phyloP scores from a whole-genome alignment of 2,113 vertebrate genomes.

The Balaeniceps rex region DNA sequence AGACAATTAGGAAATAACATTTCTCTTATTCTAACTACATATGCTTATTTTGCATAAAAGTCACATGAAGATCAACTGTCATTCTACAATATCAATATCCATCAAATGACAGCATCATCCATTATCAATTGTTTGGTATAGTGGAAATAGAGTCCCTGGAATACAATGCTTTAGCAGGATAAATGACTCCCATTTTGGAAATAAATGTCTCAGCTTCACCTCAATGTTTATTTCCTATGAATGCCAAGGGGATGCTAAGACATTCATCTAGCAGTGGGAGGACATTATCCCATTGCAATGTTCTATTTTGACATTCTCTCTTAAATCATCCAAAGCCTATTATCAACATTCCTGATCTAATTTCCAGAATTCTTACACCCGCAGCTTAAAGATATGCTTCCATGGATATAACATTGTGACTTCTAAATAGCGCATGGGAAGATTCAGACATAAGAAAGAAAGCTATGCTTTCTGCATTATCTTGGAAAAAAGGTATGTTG shows the following conservation, averaged over 20 bases:
- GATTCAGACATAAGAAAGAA: neutral
- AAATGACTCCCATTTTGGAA: slow-evolving; percentile 17
- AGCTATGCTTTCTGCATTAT: neutral
- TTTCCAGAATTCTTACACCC: neutral
- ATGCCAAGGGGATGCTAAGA: neutral
- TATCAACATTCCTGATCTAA: neutral
- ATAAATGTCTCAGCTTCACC: neutral
- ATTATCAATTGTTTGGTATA: neutral
- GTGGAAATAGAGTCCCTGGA: neutral
- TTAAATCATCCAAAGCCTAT: slow-evolving; percentile 1
- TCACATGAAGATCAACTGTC: neutral
- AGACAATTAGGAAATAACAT: neutral
- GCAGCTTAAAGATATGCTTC: neutral
- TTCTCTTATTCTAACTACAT: neutral
- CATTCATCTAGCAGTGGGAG: neutral
- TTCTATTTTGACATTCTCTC: neutral
- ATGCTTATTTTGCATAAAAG: neutral
- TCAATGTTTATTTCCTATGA: neutral
- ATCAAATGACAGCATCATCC: neutral
- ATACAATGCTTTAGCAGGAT: neutral
- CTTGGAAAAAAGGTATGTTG: neutral
- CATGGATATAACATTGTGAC: neutral
- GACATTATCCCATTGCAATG: neutral
- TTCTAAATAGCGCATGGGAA: neutral
- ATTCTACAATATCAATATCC: neutral